These are phyloP conservation scores for Habrosyne pyritoides DNA, from an alignment of 2,888 invertebrate genomes.

Conservation along the genomic window DNA sequence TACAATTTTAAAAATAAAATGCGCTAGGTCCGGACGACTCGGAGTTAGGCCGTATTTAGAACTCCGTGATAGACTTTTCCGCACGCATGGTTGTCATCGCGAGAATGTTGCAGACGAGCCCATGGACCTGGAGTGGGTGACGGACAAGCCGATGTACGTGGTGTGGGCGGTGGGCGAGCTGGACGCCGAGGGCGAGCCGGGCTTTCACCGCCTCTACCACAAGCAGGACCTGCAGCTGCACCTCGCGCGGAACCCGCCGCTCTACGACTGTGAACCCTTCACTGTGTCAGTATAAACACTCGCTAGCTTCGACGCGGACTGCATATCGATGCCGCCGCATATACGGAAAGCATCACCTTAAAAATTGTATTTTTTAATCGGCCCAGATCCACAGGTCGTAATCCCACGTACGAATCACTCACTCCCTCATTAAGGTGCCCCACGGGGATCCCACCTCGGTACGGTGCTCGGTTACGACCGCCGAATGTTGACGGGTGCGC, in stretches of 20 bases:
- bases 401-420: not conserved
- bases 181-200: conserved; percentile 90
- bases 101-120: conserved; percentile 84
- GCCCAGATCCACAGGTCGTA: too few species aligned
- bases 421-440: not conserved
- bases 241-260: conserved; percentile 85
- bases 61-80: not conserved
- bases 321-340: too few species aligned
- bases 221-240: conserved; percentile 87
- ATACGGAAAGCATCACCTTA: too few species aligned
- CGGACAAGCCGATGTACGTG: conserved; percentile 86
- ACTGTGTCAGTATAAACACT: conserved; percentile 77
- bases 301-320: too few species aligned
- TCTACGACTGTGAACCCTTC: conserved; percentile 90
- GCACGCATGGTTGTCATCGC: not conserved
- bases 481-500: too few species aligned
- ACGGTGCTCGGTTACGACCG: too few species aligned
- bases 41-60: too few species aligned
- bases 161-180: conserved; percentile 94
- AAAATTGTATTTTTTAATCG: too few species aligned
- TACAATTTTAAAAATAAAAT: too few species aligned
- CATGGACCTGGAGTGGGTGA: conserved; percentile 89
- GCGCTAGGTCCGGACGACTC: too few species aligned
- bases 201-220: conserved; percentile 92
- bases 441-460: not conserved